Evolutionary conservation across 2,113 vertebrate genomes (phyloP).

Genomic region (Recurvirostra avosetta): DNA sequence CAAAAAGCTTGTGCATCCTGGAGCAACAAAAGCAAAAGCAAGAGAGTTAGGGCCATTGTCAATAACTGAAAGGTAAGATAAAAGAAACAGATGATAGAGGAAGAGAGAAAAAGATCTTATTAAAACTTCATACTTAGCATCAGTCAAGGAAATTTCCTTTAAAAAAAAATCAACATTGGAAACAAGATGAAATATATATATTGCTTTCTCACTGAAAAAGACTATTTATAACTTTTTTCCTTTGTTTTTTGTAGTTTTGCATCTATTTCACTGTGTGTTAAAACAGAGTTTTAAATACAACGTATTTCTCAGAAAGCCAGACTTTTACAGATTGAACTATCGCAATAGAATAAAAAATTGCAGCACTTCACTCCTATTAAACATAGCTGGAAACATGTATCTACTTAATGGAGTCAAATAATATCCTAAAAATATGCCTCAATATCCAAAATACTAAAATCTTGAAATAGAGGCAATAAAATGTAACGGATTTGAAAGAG

Average conservation of each 20-base stretch:
- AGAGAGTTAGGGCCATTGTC: neutral
- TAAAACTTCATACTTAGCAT: neutral
- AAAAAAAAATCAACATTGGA: neutral
- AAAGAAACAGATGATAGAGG: neutral
- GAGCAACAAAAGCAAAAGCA: neutral
- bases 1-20: neutral
- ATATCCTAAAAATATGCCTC: neutral
- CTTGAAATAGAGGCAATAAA: neutral
- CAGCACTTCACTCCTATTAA: neutral
- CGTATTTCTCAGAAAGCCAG: neutral
- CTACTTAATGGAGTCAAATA: neutral
- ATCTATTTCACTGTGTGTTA: neutral
- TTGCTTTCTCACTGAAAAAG: neutral
- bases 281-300: neutral
- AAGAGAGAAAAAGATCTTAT: neutral
- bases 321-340: neutral
- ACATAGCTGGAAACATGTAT: neutral
- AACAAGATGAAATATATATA: neutral
- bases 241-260: neutral
- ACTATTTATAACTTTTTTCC: fast-evolving
- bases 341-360: neutral
- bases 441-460: neutral
- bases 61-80: neutral
- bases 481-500: neutral
- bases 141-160: neutral